A percentile compares a stretch with the other conserved stretches of the same genome.
phyloP scores from a whole-genome alignment of 2,113 vertebrate species.

The Abramis brama region DNA sequence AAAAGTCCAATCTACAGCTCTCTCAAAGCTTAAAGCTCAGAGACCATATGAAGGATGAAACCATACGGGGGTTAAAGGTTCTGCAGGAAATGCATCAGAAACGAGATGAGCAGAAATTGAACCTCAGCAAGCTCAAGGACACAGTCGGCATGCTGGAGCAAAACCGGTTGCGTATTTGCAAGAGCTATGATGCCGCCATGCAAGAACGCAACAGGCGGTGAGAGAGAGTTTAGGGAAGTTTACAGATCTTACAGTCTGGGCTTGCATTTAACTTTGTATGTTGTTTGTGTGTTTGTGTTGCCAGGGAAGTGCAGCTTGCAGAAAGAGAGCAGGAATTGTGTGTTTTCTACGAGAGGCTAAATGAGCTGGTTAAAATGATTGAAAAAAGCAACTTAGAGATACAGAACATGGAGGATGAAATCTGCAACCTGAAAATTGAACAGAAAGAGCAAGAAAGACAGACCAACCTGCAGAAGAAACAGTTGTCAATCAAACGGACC shows the following conservation, averaged over 20 bases:
- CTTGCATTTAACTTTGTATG: conserved; percentile 17
- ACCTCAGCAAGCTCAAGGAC: conserved; percentile 74
- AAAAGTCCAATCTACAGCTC: conserved; percentile 81
- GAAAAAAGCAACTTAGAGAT: conserved; percentile 76
- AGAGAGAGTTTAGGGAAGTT: not conserved
- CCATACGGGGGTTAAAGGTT: conserved; percentile 69
- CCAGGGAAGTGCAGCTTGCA: conserved; percentile 84
- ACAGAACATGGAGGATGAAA: conserved; percentile 82
- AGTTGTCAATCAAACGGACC: conserved; percentile 69
- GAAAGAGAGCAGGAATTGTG: conserved; percentile 87
- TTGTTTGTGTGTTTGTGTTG: conserved; percentile 54
- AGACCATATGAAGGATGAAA: conserved; percentile 78
- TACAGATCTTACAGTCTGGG: not conserved
- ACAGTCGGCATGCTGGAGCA: conserved; percentile 75
- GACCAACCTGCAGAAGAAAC: conserved; percentile 72
- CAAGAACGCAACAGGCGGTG: conserved; percentile 83
- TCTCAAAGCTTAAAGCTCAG: conserved; percentile 73
- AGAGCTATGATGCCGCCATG: conserved; percentile 74
- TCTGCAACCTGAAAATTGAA: conserved; percentile 76
- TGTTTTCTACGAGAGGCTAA: conserved; percentile 82
- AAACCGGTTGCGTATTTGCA: conserved; percentile 75
- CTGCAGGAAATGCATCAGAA: conserved; percentile 77
- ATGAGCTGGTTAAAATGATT: conserved; percentile 79
- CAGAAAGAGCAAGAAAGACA: conserved; percentile 81
- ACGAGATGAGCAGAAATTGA: conserved; percentile 73